Conservation (phyloP, 2,797 vertebrate genomes). For the Mareca penelope region DNA sequence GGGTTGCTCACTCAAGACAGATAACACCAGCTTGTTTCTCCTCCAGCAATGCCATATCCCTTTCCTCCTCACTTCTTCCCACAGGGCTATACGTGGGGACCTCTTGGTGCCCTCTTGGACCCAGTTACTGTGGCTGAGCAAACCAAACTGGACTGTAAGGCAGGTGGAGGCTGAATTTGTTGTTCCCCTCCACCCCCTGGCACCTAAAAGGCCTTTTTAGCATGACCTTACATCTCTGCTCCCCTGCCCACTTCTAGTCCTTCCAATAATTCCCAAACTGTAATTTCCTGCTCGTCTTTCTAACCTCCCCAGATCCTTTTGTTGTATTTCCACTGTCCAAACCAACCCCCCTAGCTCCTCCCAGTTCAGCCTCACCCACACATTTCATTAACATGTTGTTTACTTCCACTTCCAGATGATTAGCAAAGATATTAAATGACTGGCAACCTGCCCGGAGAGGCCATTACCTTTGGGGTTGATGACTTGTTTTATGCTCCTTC, state of each 20-base stretch:
- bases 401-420: constrained; percentile 35
- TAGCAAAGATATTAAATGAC: neutral
- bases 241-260: neutral
- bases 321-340: neutral
- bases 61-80: neutral
- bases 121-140: neutral
- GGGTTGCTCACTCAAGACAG: neutral
- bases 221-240: neutral
- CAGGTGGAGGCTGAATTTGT: neutral
- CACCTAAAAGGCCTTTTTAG: neutral
- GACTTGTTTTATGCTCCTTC: constrained; percentile 5
- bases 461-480: constrained; percentile 41
- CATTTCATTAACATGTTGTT: constrained; percentile 45
- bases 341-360: neutral
- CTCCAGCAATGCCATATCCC: neutral
- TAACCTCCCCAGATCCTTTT: neutral
- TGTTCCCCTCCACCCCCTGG: neutral
- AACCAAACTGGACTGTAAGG: neutral
- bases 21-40: neutral
- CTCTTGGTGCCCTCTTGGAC: too few species aligned
- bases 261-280: neutral
- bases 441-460: constrained; percentile 37
- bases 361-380: constrained; percentile 17
- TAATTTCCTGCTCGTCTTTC: neutral
- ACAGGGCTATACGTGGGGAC: too few species aligned